Conservation (phyloP, 2,888 invertebrate genomes). For the Marasmarcha lunaedactyla region DNA sequence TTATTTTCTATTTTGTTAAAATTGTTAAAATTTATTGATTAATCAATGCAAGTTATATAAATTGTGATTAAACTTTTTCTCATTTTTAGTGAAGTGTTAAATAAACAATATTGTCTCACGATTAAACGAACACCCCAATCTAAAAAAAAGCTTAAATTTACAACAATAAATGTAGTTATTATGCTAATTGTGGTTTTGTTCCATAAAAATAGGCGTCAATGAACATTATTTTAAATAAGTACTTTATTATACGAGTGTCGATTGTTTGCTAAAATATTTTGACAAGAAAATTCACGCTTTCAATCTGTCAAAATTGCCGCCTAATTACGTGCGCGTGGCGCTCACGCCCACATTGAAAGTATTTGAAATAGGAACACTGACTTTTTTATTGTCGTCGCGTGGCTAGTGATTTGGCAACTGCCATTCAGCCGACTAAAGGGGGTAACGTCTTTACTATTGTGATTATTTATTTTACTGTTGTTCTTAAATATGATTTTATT, state of each 20-base stretch:
- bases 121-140: slow-evolving; percentile 4
- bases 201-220: slow-evolving; percentile 36
- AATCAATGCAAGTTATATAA: no score
- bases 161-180: slow-evolving; percentile 24
- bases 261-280: slow-evolving; percentile 69
- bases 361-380: slow-evolving; percentile 51
- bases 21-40: no score
- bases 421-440: slow-evolving; percentile 17
- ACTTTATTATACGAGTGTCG: slow-evolving; percentile 20
- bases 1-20: no score
- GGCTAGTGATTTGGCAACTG: slow-evolving; percentile 25
- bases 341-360: slow-evolving; percentile 40
- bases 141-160: no score
- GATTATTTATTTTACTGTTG: no score
- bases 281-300: slow-evolving; percentile 59
- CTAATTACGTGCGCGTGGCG: slow-evolving; percentile 45
- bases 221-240: slow-evolving; percentile 25
- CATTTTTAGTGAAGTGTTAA: no score
- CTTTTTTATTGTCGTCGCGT: slow-evolving; percentile 60
- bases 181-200: slow-evolving; percentile 71
- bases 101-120: no score
- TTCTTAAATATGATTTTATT: no score
- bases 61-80: no score
- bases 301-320: slow-evolving; percentile 54
- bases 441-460: no score